phyloP scores from a whole-genome alignment of 2,888 invertebrate species.

The Hypena proboscidalis region DNA sequence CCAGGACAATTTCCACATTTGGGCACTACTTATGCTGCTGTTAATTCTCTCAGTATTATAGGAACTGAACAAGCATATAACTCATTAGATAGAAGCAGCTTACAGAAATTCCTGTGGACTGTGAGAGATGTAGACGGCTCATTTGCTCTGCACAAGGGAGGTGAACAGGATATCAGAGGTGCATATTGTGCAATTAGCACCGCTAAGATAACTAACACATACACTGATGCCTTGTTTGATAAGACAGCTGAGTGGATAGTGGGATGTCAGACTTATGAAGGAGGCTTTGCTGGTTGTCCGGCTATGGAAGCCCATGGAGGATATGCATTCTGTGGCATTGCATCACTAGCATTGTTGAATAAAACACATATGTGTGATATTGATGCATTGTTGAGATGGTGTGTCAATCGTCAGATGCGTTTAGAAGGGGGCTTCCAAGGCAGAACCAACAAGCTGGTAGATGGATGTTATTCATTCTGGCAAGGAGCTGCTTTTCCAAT shows the following conservation, averaged over 20 bases:
- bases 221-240: conserved; percentile 91
- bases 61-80: conserved; percentile 94
- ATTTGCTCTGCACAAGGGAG: conserved; percentile 95
- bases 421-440: conserved; percentile 99
- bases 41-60: conserved; percentile 96
- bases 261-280: conserved; percentile 99
- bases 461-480: conserved; percentile 99
- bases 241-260: conserved; percentile 97
- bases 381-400: conserved; percentile 93
- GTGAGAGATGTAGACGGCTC: conserved; percentile 94
- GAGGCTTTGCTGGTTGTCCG: conserved; percentile 95
- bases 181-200: conserved; percentile 98
- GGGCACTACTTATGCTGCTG: conserved; percentile 98
- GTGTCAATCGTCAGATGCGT: conserved; percentile 95
- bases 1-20: conserved; percentile 97
- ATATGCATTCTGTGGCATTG: conserved; percentile 99
- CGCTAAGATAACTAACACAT: conserved; percentile 93
- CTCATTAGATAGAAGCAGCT: conserved; percentile 91
- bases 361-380: conserved; percentile 91
- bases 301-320: conserved; percentile 99
- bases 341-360: conserved; percentile 93
- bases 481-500: conserved; percentile 97
- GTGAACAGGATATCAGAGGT: conserved; percentile 97
- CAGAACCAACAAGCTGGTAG: conserved; percentile 98
- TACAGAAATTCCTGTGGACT: conserved; percentile 91